These are phyloP conservation scores for Yoshiicerus persimilis DNA, from an alignment of 1,140 invertebrate species.

Conservation along the genomic window DNA sequence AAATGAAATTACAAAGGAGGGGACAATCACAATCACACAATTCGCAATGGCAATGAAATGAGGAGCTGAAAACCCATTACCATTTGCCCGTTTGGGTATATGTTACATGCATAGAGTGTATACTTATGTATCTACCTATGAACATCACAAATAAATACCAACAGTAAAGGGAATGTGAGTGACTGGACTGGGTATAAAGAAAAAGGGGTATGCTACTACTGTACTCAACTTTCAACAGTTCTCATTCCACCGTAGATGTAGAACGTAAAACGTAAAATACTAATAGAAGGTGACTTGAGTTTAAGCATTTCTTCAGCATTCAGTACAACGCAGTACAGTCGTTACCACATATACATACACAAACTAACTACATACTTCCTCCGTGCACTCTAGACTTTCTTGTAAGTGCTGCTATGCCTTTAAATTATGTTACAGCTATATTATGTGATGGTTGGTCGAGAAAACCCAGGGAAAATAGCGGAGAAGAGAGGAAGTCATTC, in stretches of 20 bases:
- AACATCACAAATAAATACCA: neutral
- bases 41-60: conserved; percentile 22
- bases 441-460: neutral
- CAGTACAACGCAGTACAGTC: neutral
- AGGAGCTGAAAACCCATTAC: conserved; percentile 18
- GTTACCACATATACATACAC: neutral
- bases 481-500: conserved; percentile 5
- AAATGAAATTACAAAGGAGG: conserved; percentile 20
- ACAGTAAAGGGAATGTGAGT: neutral
- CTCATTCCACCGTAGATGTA: neutral
- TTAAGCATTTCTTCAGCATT: neutral
- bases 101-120: neutral
- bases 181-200: neutral
- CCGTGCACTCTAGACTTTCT: neutral
- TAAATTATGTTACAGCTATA: neutral
- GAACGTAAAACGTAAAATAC: neutral
- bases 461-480: neutral
- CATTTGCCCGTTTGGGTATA: neutral
- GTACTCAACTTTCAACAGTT: neutral
- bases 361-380: neutral
- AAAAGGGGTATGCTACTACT: neutral
- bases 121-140: neutral
- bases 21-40: conserved; percentile 22
- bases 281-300: neutral
- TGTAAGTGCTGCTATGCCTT: neutral